Evolutionary conservation across 2,888 invertebrate genomes (phyloP).

Genomic region (Ormia ochracea): DNA sequence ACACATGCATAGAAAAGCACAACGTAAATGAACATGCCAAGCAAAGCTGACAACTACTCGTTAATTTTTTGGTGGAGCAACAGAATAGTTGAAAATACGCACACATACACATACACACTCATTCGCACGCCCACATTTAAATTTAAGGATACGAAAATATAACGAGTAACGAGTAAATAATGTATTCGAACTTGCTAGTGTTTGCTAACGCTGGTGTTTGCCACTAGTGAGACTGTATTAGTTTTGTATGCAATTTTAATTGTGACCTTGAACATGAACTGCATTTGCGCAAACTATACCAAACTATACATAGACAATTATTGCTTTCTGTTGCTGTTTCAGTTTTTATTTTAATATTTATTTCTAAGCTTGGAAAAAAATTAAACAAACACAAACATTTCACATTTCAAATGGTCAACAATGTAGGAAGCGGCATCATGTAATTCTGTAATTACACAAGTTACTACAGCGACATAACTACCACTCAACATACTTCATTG

Average conservation of each 20-base stretch:
- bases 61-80: neutral
- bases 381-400: conserved; percentile 46
- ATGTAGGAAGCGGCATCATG: no score
- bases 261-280: conserved; percentile 77
- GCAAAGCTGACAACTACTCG: conserved; percentile 56
- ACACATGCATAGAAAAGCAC: neutral
- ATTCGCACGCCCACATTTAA: neutral
- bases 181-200: conserved; percentile 27
- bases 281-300: conserved; percentile 69
- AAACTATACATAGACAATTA: no score
- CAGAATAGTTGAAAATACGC: conserved; percentile 13
- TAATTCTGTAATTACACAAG: no score
- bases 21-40: conserved; percentile 30
- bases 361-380: neutral
- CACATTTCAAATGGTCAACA: no score
- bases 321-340: conserved; percentile 16
- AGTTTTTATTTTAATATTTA: neutral
- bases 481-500: no score
- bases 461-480: no score
- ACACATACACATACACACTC: conserved; percentile 12
- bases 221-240: conserved; percentile 11
- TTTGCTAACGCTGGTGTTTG: neutral
- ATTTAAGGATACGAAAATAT: conserved; percentile 23
- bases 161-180: conserved; percentile 52
- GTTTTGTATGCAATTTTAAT: conserved; percentile 65